These are phyloP conservation scores for Eidolon helvum DNA, from an alignment of 2,113 vertebrate species.

Conservation along the genomic window DNA sequence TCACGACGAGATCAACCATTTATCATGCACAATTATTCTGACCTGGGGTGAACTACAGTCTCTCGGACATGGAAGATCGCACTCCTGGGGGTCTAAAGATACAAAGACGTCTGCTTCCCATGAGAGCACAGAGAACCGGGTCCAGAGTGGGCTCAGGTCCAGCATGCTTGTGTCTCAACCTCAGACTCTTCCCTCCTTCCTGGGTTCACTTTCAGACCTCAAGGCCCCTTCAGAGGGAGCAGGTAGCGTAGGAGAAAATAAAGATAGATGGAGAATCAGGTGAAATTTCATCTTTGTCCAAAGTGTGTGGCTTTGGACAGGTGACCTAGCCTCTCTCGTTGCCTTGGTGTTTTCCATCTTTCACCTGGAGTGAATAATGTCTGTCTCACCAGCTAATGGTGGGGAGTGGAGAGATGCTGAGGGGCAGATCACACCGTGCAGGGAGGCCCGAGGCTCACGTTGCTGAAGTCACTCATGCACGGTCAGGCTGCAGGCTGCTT, in stretches of 20 bases:
- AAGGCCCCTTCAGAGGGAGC: too few relatives aligned
- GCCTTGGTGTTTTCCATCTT: neutral
- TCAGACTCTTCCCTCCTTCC: neutral
- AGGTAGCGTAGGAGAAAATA: accelerated
- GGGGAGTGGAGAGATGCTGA: too few relatives aligned
- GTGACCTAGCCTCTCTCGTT: accelerated
- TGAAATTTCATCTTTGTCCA: neutral
- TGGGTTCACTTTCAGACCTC: neutral
- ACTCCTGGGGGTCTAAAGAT: conserved; percentile 63
- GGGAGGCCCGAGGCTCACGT: neutral
- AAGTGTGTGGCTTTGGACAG: neutral
- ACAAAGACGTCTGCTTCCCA: conserved; percentile 51
- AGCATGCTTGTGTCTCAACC: neutral
- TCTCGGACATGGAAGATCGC: conserved; percentile 76
- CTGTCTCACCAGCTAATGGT: neutral
- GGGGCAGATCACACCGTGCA: neutral
- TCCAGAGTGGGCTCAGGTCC: conserved; percentile 41
- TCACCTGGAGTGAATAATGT: too few relatives aligned
- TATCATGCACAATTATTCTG: conserved; percentile 84
- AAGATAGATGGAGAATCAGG: neutral
- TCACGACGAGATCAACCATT: conserved; percentile 83
- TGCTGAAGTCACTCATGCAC: neutral
- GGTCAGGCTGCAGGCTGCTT: neutral
- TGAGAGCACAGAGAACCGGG: neutral
- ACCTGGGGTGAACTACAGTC: conserved; percentile 81